Evolutionary conservation across 2,888 invertebrate genomes (phyloP).

Genomic region (Subacronicta megacephala): DNA sequence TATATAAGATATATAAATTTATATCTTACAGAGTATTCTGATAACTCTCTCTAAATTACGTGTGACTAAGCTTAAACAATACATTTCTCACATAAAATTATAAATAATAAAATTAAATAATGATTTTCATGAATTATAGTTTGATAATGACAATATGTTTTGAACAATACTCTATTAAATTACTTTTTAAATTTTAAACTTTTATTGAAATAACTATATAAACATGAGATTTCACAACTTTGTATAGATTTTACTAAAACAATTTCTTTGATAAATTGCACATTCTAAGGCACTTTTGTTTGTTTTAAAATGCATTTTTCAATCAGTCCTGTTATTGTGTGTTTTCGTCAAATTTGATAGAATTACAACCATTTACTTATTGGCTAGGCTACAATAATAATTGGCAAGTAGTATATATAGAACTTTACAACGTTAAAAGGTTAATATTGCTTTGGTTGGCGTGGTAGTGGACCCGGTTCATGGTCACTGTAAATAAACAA

Average conservation of each 20-base stretch:
- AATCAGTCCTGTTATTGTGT: constrained; percentile 53
- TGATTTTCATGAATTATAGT: constrained; percentile 23
- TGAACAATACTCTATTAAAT: constrained; percentile 36
- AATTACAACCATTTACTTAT: constrained; percentile 55
- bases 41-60: constrained; percentile 35
- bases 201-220: constrained; percentile 30
- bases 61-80: constrained; percentile 44
- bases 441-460: constrained; percentile 78
- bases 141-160: constrained; percentile 39
- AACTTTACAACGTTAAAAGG: constrained; percentile 68
- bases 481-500: constrained; percentile 74
- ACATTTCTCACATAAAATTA: constrained; percentile 30
- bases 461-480: constrained; percentile 50
- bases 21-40: constrained; percentile 56
- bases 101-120: constrained; percentile 50
- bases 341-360: constrained; percentile 25
- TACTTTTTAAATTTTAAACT: constrained; percentile 40
- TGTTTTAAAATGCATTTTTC: constrained; percentile 53
- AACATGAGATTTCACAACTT: constrained; percentile 22
- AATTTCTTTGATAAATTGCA: constrained; percentile 43
- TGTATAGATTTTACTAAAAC: constrained; percentile 27
- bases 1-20: constrained; percentile 51
- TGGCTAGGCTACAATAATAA: constrained; percentile 48
- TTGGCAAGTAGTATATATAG: constrained; percentile 60
- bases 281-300: constrained; percentile 59